Evolutionary conservation across 2,888 invertebrate species (phyloP).

Genomic region (Epinotia brunnichana): DNA sequence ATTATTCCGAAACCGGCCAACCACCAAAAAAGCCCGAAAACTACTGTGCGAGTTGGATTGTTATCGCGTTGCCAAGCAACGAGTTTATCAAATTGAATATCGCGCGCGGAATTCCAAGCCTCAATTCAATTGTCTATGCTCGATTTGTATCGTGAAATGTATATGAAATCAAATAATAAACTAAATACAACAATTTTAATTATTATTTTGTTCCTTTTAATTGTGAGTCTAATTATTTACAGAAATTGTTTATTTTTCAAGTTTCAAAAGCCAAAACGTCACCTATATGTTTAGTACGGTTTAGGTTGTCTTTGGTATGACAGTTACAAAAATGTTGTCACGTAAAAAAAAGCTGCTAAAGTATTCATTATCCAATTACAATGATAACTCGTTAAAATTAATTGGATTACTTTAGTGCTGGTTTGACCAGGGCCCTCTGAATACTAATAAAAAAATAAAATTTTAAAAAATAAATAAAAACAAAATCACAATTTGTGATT

Average conservation of each 20-base stretch:
- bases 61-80: conserved; percentile 76
- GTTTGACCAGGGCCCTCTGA: too few species aligned
- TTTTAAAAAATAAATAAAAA: too few species aligned
- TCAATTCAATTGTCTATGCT: conserved; percentile 21
- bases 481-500: not conserved
- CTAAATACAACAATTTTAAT: not conserved
- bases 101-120: conserved; percentile 60
- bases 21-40: conserved; percentile 58
- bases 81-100: conserved; percentile 64
- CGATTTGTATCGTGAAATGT: not conserved
- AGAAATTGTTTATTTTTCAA: not conserved
- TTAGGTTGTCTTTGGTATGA: conserved; percentile 36
- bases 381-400: not conserved
- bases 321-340: conserved; percentile 36
- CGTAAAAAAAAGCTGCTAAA: conserved; percentile 15
- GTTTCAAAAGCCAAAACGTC: not conserved
- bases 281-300: not conserved
- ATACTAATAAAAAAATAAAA: too few species aligned
- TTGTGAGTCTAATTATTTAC: not conserved
- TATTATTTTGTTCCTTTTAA: not conserved
- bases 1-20: conserved; percentile 46
- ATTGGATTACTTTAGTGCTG: not conserved
- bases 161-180: not conserved
- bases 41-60: conserved; percentile 64
- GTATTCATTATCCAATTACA: not conserved